Evolutionary conservation across 2,888 invertebrate species (phyloP).

Genomic region (Cerastis leucographa): DNA sequence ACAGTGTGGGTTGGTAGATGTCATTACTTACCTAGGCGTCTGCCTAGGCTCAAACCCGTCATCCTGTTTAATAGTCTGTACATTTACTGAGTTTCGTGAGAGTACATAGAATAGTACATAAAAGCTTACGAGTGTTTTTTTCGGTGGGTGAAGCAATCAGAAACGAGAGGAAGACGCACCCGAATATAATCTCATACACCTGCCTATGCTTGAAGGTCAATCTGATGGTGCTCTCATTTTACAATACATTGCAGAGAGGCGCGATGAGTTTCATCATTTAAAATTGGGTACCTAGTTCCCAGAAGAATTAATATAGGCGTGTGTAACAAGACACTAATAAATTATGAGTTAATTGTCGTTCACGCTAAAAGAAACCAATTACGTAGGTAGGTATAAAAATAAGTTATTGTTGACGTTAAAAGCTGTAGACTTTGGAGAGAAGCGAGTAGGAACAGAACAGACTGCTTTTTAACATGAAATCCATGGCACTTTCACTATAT

Average conservation of each 20-base stretch:
- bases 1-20: too few species aligned
- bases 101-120: slow-evolving; percentile 3
- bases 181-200: not conserved
- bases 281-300: not conserved
- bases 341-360: not conserved
- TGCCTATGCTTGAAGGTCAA: not conserved
- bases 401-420: not conserved
- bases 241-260: not conserved
- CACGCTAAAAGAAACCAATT: not conserved
- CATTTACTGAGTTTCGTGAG: not conserved
- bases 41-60: too few species aligned
- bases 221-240: too few species aligned
- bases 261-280: not conserved
- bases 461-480: too few species aligned
- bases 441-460: not conserved
- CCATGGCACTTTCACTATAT: not conserved
- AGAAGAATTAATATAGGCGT: not conserved
- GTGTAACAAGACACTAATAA: not conserved
- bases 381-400: not conserved
- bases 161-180: not conserved
- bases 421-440: not conserved
- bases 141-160: not conserved
- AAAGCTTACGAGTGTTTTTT: slow-evolving; percentile 1
- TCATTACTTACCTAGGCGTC: too few species aligned
- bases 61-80: not conserved